These are phyloP conservation scores for Cinclus cinclus DNA, from an alignment of 2,113 vertebrate genomes.

Conservation along the genomic window DNA sequence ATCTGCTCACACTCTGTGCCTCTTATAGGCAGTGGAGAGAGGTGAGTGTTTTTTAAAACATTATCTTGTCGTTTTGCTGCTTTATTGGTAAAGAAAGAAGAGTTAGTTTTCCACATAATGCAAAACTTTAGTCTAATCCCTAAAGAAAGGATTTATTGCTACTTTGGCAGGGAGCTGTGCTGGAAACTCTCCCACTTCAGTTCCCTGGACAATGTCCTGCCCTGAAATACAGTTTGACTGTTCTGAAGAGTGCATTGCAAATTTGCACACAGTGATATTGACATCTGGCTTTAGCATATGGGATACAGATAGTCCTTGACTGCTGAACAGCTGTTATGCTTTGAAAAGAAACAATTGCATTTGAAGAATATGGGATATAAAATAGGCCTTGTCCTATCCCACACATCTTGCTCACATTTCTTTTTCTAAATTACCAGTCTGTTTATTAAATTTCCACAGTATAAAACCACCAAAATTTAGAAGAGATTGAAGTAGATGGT, in stretches of 20 bases:
- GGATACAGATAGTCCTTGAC: constrained; percentile 53
- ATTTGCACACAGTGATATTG: constrained; percentile 36
- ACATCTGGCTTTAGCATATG: constrained; percentile 68
- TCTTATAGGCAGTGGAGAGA: background rate
- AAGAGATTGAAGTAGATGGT: constrained; percentile 5
- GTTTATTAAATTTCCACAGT: constrained; percentile 57
- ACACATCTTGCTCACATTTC: constrained; percentile 57
- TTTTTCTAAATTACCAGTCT: constrained; percentile 36
- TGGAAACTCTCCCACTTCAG: constrained; percentile 39
- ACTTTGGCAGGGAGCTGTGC: constrained; percentile 10
- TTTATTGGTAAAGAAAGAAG: constrained; percentile 40
- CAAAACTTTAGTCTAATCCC: constrained; percentile 38
- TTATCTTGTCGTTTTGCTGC: background rate
- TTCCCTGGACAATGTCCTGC: constrained; percentile 56
- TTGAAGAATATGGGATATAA: constrained; percentile 47
- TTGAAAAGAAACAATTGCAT: constrained; percentile 68
- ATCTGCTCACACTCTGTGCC: background rate
- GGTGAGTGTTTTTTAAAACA: background rate
- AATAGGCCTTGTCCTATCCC: constrained; percentile 40
- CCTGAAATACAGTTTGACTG: constrained; percentile 48
- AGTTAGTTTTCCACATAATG: constrained; percentile 32
- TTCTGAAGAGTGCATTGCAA: constrained; percentile 14
- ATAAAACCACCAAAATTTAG: constrained; percentile 24
- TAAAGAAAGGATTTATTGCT: constrained; percentile 55
- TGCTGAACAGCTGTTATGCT: constrained; percentile 50